A percentile compares a stretch with the other conserved stretches of the same genome.
phyloP scores from a whole-genome alignment of 1,140 invertebrate genomes.

The Parapsyche elsis region DNA sequence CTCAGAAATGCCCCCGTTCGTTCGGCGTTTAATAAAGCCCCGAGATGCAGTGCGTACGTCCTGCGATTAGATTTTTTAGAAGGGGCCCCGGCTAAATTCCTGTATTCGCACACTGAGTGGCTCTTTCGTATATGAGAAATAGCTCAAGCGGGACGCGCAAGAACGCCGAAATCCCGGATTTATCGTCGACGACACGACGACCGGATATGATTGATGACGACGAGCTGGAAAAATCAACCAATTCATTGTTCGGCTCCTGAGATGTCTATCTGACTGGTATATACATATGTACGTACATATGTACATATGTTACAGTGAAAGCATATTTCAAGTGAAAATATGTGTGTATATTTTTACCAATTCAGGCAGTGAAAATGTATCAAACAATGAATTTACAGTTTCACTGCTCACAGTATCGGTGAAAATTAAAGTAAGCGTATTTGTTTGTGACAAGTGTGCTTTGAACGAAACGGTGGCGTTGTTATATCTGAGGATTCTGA shows the following conservation, averaged over 20 bases:
- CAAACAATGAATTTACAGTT: too few species aligned
- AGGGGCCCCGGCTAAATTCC: neutral
- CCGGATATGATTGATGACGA: conserved; percentile 3
- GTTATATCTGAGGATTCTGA: too few species aligned
- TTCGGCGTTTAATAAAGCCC: conserved; percentile 22
- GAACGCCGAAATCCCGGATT: neutral
- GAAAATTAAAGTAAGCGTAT: too few species aligned
- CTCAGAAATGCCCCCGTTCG: conserved; percentile 10
- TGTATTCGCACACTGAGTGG: neutral
- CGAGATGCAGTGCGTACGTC: neutral
- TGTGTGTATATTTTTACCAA: too few species aligned
- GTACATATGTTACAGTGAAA: too few species aligned
- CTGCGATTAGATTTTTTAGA: conserved; percentile 9
- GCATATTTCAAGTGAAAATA: too few species aligned
- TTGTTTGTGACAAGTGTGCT: too few species aligned
- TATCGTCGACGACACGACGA: neutral
- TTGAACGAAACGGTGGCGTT: too few species aligned
- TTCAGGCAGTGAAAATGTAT: too few species aligned
- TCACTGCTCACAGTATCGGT: too few species aligned
- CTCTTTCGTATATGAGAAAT: neutral
- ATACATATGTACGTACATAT: too few species aligned
- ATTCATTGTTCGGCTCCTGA: neutral
- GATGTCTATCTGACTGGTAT: too few species aligned
- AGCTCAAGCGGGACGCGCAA: neutral
- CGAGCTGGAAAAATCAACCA: conserved; percentile 11